These are phyloP conservation scores for Mactromeris polynyma DNA, from an alignment of 2,888 invertebrate genomes.

Conservation along the genomic window DNA sequence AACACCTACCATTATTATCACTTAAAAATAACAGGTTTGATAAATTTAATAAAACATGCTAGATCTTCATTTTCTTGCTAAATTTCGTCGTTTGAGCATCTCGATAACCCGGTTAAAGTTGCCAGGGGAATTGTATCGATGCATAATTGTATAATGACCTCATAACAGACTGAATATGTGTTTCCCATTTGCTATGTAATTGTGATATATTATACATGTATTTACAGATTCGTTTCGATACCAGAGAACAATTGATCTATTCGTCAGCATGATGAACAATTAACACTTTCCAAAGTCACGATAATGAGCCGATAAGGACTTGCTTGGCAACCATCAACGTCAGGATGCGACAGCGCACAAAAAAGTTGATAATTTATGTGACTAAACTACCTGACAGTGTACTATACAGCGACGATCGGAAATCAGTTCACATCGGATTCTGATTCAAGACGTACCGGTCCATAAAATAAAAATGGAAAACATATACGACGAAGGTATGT, in stretches of 20 bases:
- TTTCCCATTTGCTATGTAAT: too few species aligned
- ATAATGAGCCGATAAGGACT: constrained; percentile 13
- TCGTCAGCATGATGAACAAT: neutral
- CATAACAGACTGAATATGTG: too few species aligned
- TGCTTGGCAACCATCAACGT: neutral
- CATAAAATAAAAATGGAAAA: constrained; percentile 10
- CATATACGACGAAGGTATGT: neutral
- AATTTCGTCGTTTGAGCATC: too few species aligned
- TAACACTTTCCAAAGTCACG: neutral
- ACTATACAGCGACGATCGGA: neutral
- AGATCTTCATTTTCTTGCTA: too few species aligned
- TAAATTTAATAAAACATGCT: too few species aligned
- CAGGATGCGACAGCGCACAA: neutral
- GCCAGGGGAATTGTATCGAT: too few species aligned
- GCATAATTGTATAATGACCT: too few species aligned
- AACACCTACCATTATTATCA: too few species aligned
- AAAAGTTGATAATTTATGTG: neutral
- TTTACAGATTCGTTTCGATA: neutral
- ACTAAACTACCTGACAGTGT: neutral
- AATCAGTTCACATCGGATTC: neutral
- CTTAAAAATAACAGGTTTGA: too few species aligned
- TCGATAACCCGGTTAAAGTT: too few species aligned
- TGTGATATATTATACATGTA: neutral
- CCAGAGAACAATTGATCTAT: neutral
- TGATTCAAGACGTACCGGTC: neutral